Evolutionary conservation across 2,797 vertebrate genomes (phyloP).

Genomic region (Lithobates pipiens): DNA sequence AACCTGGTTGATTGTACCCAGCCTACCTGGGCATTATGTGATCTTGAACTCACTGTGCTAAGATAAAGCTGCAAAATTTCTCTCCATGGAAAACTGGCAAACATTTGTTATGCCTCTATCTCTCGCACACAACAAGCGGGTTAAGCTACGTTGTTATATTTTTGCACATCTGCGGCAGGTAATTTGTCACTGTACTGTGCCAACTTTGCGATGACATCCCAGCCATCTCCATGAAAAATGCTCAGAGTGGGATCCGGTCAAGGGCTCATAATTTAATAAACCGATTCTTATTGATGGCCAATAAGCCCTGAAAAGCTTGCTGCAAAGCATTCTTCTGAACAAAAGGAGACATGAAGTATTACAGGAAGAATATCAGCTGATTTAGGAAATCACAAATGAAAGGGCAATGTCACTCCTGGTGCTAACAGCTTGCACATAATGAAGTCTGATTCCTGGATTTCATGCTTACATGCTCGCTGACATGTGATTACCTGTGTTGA

Average conservation of each 20-base stretch:
- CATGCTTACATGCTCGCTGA: slow-evolving; percentile 53
- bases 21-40: no score
- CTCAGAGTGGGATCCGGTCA: slow-evolving; percentile 47
- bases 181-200: slow-evolving; percentile 26
- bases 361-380: slow-evolving; percentile 22
- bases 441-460: slow-evolving; percentile 34
- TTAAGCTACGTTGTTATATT: slow-evolving; percentile 13
- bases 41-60: background rate
- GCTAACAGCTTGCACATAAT: slow-evolving; percentile 8
- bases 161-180: slow-evolving; percentile 29
- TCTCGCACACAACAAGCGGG: background rate
- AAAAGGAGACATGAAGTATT: slow-evolving; percentile 17
- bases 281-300: slow-evolving; percentile 43
- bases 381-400: slow-evolving; percentile 38
- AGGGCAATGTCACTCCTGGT: slow-evolving; percentile 27
- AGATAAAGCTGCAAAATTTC: background rate
- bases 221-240: slow-evolving; percentile 46
- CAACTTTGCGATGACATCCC: slow-evolving; percentile 29
- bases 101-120: background rate
- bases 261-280: slow-evolving; percentile 50
- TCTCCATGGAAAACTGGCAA: background rate
- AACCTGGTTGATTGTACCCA: background rate
- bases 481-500: slow-evolving; percentile 32
- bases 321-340: slow-evolving; percentile 15
- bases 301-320: slow-evolving; percentile 29